Evolutionary conservation across 2,113 vertebrate genomes (phyloP).

Genomic region (Paracanthobrama guichenoti): DNA sequence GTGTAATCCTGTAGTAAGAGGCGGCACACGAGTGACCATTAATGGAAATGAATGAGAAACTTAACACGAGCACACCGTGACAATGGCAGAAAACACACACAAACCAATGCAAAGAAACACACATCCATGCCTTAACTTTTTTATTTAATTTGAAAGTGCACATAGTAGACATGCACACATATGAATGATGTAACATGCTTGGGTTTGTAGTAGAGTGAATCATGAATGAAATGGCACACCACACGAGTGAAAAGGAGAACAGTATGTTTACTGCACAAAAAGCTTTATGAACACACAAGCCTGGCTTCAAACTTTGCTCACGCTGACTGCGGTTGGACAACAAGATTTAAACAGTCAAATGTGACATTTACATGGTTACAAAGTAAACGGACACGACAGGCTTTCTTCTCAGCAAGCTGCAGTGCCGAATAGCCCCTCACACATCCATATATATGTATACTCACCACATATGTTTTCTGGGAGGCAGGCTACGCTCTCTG

Average conservation of each 20-base stretch:
- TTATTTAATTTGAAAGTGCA: slow-evolving; percentile 37
- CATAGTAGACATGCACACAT: slow-evolving; percentile 30
- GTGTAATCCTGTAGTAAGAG: slow-evolving; percentile 67
- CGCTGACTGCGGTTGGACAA: too few relatives aligned
- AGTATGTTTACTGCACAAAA: neutral
- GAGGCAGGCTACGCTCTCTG: slow-evolving; percentile 93
- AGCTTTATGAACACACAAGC: neutral
- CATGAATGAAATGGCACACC: slow-evolving; percentile 48
- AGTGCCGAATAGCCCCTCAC: slow-evolving; percentile 63
- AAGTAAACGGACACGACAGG: neutral
- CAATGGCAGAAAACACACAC: slow-evolving; percentile 27
- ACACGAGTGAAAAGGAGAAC: neutral
- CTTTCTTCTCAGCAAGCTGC: slow-evolving; percentile 61
- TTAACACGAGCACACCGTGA: slow-evolving; percentile 56
- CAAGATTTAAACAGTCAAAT: neutral
- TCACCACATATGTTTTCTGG: slow-evolving; percentile 97
- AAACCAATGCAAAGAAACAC: slow-evolving; percentile 34
- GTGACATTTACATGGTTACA: neutral
- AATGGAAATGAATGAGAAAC: slow-evolving; percentile 41
- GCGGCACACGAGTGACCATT: slow-evolving; percentile 24
- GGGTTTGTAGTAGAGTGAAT: slow-evolving; percentile 6
- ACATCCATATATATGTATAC: slow-evolving; percentile 68
- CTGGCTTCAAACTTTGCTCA: neutral
- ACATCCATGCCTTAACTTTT: slow-evolving; percentile 2
- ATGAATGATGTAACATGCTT: slow-evolving; percentile 5